Conservation (phyloP, 2,888 invertebrate species). For the Ectemnius lituratus region DNA sequence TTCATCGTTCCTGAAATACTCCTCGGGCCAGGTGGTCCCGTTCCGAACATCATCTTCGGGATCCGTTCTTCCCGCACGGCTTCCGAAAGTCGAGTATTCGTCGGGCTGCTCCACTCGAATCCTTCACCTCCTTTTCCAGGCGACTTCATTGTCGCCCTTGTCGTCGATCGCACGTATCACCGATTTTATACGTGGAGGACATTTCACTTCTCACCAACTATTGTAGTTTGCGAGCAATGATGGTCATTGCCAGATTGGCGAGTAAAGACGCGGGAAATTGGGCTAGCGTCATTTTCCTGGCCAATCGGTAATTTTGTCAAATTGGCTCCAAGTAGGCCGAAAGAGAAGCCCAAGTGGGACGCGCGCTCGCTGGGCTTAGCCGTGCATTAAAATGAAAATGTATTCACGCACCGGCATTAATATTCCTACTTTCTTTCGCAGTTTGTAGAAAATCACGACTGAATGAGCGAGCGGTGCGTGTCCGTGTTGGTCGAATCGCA, state of each 20-base stretch:
- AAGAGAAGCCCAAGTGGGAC: slow-evolving; percentile 24
- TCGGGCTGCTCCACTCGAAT: slow-evolving; percentile 25
- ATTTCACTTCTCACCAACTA: background rate
- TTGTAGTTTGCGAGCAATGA: background rate
- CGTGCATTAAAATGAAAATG: slow-evolving; percentile 37
- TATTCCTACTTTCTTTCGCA: slow-evolving; percentile 41
- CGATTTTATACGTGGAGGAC: background rate
- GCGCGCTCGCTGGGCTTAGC: slow-evolving; percentile 29
- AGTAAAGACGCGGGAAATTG: background rate
- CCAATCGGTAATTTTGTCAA: background rate
- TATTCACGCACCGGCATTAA: slow-evolving; percentile 33
- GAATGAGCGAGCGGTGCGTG: background rate
- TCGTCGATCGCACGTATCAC: slow-evolving; percentile 13
- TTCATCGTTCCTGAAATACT: slow-evolving; percentile 50
- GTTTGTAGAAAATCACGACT: slow-evolving; percentile 31
- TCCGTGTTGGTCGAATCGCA: slow-evolving; percentile 22
- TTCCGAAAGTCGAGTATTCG: slow-evolving; percentile 41
- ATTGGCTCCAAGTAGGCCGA: slow-evolving; percentile 20
- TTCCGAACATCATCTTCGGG: slow-evolving; percentile 36
- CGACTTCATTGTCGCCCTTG: background rate
- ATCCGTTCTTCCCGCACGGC: slow-evolving; percentile 33
- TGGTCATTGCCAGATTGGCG: background rate
- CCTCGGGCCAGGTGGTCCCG: slow-evolving; percentile 45
- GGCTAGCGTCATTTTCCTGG: background rate
- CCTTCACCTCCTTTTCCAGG: slow-evolving; percentile 35